Percentiles rank a stretch among this genome's conserved stretches.
Conservation (phyloP, 2,888 invertebrate species). For the Drosophila aldrichi region DNA sequence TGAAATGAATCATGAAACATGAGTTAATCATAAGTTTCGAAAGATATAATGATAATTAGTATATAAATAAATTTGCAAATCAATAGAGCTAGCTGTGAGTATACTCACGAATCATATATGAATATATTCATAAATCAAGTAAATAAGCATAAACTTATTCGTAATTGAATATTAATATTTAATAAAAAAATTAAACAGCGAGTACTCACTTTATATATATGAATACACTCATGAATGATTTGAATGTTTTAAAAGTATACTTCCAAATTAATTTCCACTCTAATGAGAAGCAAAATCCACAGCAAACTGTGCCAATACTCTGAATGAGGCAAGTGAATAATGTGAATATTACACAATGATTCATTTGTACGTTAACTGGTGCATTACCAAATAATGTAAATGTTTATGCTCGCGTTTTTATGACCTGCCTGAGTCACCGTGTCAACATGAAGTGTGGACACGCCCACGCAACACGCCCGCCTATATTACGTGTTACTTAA, state of each 20-base stretch:
- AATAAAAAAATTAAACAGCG: not conserved
- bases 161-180: not conserved
- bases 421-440: conserved; percentile 12
- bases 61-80: not conserved
- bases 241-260: not conserved
- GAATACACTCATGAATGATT: not conserved
- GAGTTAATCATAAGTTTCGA: no score
- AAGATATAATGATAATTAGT: not conserved
- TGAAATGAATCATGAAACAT: not conserved
- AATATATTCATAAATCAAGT: not conserved
- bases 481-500: not conserved
- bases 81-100: not conserved
- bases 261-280: not conserved
- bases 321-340: not conserved
- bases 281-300: no score
- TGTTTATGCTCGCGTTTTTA: not conserved
- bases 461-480: not conserved
- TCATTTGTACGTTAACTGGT: not conserved
- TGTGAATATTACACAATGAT: not conserved
- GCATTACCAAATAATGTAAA: conserved; percentile 8
- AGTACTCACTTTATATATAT: not conserved
- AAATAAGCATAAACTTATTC: not conserved
- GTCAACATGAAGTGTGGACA: not conserved
- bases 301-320: not conserved
- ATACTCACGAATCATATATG: no score